Conservation (phyloP, 2,888 invertebrate genomes). For the Polylopha cassiicola region DNA sequence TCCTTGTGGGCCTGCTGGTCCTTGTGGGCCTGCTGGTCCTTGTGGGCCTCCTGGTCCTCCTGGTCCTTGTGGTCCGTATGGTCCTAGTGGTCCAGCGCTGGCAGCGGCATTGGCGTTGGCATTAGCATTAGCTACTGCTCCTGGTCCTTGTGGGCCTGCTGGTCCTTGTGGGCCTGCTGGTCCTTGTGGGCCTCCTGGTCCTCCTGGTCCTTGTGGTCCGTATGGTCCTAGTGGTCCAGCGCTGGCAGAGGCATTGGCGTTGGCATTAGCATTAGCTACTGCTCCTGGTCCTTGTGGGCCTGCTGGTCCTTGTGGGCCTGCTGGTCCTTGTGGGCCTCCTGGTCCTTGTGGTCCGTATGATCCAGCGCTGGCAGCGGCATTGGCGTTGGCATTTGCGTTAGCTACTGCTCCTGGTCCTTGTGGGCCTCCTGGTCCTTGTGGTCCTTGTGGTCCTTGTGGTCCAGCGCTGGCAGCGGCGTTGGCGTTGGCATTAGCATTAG, state of each 20-base stretch:
- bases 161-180: constrained; percentile 5
- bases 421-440: constrained; percentile 4
- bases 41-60: constrained; percentile 1
- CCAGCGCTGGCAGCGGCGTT: too few species aligned
- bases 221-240: constrained; percentile 1
- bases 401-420: constrained; percentile 3
- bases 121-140: not conserved
- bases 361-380: too few species aligned
- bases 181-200: constrained; percentile 1
- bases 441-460: constrained; percentile 1
- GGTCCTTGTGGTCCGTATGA: constrained; percentile 3
- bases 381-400: constrained; percentile 17
- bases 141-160: constrained; percentile 1
- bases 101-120: constrained; percentile 1
- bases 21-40: not conserved
- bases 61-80: not conserved
- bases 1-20: constrained; percentile 5
- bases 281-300: constrained; percentile 2
- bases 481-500: too few species aligned
- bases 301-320: constrained; percentile 1
- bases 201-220: not conserved
- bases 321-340: not conserved
- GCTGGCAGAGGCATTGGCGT: not conserved
- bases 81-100: not conserved
- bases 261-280: not conserved